Evolutionary conservation across 2,888 invertebrate genomes (phyloP).

Genomic region (Anticlea derivata): DNA sequence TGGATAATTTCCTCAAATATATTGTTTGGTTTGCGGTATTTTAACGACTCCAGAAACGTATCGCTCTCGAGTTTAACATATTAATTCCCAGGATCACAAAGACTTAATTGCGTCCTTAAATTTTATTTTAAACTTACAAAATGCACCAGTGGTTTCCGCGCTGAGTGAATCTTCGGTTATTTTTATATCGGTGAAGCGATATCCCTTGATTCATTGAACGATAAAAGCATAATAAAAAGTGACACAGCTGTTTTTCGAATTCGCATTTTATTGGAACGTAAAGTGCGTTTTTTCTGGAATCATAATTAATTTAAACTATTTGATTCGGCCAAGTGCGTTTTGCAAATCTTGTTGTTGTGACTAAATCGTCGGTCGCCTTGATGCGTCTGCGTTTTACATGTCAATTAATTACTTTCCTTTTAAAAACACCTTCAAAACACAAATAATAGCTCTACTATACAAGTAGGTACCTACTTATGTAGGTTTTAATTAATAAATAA

Average conservation of each 20-base stretch:
- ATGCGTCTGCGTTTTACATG: constrained; percentile 14
- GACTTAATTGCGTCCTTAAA: constrained; percentile 73
- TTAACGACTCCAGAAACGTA: constrained; percentile 65
- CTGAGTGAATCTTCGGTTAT: constrained; percentile 50
- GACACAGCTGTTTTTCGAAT: constrained; percentile 57
- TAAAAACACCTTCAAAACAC: neutral
- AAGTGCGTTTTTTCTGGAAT: constrained; percentile 64
- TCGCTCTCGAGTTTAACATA: constrained; percentile 59
- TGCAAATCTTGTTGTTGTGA: constrained; percentile 23
- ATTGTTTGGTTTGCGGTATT: constrained; percentile 66
- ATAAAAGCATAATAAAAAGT: constrained; percentile 66
- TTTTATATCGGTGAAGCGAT: constrained; percentile 55
- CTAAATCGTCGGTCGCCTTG: constrained; percentile 24
- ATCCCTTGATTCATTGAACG: constrained; percentile 62
- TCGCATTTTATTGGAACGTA: constrained; percentile 66
- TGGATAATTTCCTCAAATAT: constrained; percentile 47
- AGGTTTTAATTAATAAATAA: no score
- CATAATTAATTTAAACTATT: constrained; percentile 54
- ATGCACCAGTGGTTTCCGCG: constrained; percentile 44
- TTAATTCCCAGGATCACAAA: constrained; percentile 73
- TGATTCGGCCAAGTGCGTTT: constrained; percentile 24
- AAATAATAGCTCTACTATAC: no score
- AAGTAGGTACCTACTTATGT: no score
- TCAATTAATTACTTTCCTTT: constrained; percentile 13
- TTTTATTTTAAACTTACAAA: constrained; percentile 76